A percentile compares a stretch with the other conserved stretches of the same genome.
phyloP scores from a whole-genome alignment of 2,113 vertebrate species.

The Hirundichthys speculiger region DNA sequence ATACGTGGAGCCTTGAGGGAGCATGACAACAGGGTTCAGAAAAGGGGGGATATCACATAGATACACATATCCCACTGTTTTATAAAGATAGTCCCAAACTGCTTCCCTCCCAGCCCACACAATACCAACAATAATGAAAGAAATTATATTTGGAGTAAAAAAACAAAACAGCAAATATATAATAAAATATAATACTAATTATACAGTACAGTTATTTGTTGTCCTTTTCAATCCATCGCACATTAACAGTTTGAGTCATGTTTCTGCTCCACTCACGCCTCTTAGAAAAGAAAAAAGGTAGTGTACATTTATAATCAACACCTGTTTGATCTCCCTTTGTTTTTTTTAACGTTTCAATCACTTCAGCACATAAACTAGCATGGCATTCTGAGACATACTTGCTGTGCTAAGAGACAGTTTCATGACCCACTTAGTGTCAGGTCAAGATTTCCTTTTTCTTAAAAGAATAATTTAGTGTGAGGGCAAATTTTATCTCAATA shows the following conservation, averaged over 20 bases:
- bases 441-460: constrained; percentile 22
- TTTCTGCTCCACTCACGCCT: constrained; percentile 13
- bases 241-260: constrained; percentile 58
- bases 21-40: constrained; percentile 42
- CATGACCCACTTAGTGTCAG: constrained; percentile 25
- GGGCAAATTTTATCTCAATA: constrained; percentile 49
- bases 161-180: constrained; percentile 79
- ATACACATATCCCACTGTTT: constrained; percentile 76
- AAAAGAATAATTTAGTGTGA: constrained; percentile 42
- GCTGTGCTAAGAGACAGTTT: background rate
- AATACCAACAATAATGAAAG: constrained; percentile 77
- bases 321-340: constrained; percentile 14
- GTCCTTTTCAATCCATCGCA: constrained; percentile 60
- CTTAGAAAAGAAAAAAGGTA: constrained; percentile 52
- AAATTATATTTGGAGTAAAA: constrained; percentile 76
- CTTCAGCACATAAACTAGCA: constrained; percentile 9
- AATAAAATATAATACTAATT: constrained; percentile 85
- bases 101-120: constrained; percentile 70
- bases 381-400: background rate
- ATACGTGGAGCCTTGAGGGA: constrained; percentile 64
- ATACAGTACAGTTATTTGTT: constrained; percentile 79
- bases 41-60: constrained; percentile 64
- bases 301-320: constrained; percentile 63
- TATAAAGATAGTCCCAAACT: constrained; percentile 64
- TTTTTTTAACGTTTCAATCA: too few relatives aligned